A percentile compares a stretch with the other conserved stretches of the same genome.
Evolutionary conservation across 1,140 invertebrate species (phyloP).

Genomic region (Drosophila pachea): DNA sequence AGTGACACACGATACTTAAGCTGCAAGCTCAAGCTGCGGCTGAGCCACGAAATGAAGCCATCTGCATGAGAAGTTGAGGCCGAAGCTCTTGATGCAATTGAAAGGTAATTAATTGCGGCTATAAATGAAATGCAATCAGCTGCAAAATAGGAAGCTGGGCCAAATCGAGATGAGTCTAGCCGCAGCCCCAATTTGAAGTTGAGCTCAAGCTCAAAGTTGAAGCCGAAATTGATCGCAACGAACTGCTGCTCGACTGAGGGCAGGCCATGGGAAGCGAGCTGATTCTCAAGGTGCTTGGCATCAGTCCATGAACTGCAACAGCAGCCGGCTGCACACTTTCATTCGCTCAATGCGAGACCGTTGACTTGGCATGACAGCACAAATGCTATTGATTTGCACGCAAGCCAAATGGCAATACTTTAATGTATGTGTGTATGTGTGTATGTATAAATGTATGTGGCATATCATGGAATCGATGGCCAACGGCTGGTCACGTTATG

Average conservation of each 20-base stretch:
- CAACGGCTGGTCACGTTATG: slow-evolving; percentile 33
- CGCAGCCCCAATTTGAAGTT: too few species aligned
- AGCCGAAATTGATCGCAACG: too few species aligned
- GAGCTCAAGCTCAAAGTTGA: too few species aligned
- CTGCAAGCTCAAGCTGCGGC: background rate
- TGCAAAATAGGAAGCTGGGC: too few species aligned
- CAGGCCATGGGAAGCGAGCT: slow-evolving; percentile 8
- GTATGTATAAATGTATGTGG: background rate
- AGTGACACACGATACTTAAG: slow-evolving; percentile 7
- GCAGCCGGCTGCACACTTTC: slow-evolving; percentile 16
- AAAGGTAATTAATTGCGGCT: too few species aligned
- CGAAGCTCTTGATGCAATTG: background rate
- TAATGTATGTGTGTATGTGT: background rate
- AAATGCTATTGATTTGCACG: slow-evolving; percentile 37
- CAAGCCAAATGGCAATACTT: slow-evolving; percentile 18
- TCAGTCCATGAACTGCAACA: slow-evolving; percentile 8
- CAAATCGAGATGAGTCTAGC: too few species aligned
- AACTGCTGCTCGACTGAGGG: slow-evolving; percentile 7
- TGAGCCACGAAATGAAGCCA: background rate
- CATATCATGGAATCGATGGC: slow-evolving; percentile 7
- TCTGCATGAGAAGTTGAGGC: background rate
- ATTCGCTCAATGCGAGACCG: slow-evolving; percentile 17
- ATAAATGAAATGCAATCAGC: too few species aligned
- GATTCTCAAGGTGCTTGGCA: slow-evolving; percentile 19
- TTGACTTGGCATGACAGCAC: slow-evolving; percentile 12